Evolutionary conservation across 2,113 vertebrate genomes (phyloP).

Genomic region (Sinocyclocheilus anshuiensis): DNA sequence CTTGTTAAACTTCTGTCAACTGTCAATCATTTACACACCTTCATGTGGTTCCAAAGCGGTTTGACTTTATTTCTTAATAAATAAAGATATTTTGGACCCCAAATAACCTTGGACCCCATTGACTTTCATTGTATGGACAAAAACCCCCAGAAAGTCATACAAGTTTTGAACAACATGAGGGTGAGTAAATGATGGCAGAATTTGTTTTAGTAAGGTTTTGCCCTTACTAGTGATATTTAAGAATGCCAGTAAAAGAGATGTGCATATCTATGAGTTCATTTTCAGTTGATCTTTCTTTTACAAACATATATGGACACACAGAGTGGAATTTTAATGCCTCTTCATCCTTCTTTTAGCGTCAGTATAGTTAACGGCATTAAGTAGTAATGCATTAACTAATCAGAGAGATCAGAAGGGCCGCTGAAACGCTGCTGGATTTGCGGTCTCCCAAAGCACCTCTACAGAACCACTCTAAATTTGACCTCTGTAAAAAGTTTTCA

Average conservation of each 20-base stretch:
- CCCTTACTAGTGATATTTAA: not conserved
- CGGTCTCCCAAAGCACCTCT: conserved; percentile 7
- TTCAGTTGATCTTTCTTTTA: not conserved
- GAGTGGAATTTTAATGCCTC: conserved; percentile 36
- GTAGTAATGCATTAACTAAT: conserved; percentile 28
- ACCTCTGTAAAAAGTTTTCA: conserved; percentile 7
- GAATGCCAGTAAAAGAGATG: not conserved
- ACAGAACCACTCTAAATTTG: not conserved
- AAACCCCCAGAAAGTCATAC: not conserved
- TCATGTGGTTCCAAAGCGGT: not conserved
- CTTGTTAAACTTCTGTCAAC: not conserved
- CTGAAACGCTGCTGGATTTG: not conserved
- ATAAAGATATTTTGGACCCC: not conserved
- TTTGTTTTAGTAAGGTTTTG: not conserved
- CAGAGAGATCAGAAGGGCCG: conserved; percentile 18
- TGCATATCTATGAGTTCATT: not conserved
- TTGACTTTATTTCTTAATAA: not conserved
- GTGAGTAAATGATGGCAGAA: not conserved
- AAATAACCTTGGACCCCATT: not conserved
- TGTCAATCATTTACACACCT: not conserved
- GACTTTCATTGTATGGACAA: not conserved
- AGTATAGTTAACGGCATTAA: conserved; percentile 3
- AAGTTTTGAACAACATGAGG: not conserved
- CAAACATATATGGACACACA: not conserved
- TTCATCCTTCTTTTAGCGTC: conserved; percentile 23